Evolutionary conservation across 2,113 vertebrate species (phyloP), one percentile per base, ranked within the genome.

Genomic region (Anthoscopus minutus): DNA sequence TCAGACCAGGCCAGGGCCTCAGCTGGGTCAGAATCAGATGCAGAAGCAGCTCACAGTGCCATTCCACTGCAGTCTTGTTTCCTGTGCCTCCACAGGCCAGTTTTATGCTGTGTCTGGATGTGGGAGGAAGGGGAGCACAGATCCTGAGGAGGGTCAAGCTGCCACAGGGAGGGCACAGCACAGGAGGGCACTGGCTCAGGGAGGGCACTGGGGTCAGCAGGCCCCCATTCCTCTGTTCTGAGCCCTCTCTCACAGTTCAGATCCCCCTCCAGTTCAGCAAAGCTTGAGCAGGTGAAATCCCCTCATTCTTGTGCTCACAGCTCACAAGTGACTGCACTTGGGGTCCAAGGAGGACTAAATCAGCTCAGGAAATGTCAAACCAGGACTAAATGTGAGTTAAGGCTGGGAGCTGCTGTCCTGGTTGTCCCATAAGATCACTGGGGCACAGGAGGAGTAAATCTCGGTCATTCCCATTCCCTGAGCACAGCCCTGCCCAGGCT

Each of bases 311-410:
- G 57, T 24, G 37, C 58, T 65, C 9, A 0, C 4, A 18, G 65
- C 45, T 66, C 47, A 17, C 44, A 15, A 14, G 67, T 2, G 53
- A 33, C 53, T 62, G 48, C 10, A 5, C 28, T 1, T 25, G 45
- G 72, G 56, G 15, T 62, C 20, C 61, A 16, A 4, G 50, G 3
- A 60, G 65, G 72, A 42, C 10, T 44, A 3, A 76, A 25, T 14
- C 50, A 71, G 82, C 47, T 67, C 54, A 71, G 71, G 56, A 70
- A 27, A 23, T 13, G 50, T 33, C 42, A 83, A 1, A 37, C 4
- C 0, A 0, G 27, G 54, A 12, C 11, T 18, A 35, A 50, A 3
- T 27, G 62, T 0, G 8, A 37, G 54, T 15, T 37, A 4, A 8
- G 37, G 8, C 54, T 57, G 57, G 45, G 27, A 77, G 81, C 10